Conservation (phyloP, 2,113 vertebrate species). For the Theristicus caerulescens region DNA sequence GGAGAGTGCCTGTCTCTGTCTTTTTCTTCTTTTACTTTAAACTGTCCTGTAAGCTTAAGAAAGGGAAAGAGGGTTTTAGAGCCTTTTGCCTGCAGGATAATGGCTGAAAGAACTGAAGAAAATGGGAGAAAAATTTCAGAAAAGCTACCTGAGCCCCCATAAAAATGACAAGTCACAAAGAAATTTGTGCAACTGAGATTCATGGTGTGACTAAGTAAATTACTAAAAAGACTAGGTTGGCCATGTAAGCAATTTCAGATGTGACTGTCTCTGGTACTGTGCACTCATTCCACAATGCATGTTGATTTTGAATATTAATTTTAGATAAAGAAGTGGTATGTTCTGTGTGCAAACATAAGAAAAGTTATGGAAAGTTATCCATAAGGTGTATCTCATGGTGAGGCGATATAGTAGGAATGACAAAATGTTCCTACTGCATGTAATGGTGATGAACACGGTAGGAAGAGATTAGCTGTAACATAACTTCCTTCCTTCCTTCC, state of each 20-base stretch:
- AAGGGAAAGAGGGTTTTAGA: conserved; percentile 8
- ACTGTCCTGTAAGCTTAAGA: conserved; percentile 4
- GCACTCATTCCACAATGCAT: neutral
- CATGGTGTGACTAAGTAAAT: neutral
- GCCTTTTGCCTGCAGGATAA: conserved; percentile 12
- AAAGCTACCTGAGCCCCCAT: neutral
- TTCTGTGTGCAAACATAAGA: neutral
- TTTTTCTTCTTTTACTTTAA: conserved; percentile 36
- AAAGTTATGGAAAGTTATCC: neutral
- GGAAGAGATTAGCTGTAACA: neutral
- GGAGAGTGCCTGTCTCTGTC: neutral
- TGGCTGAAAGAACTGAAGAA: conserved; percentile 26
- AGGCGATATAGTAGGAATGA: neutral
- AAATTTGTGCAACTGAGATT: neutral
- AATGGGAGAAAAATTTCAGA: neutral
- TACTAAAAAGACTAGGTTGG: neutral
- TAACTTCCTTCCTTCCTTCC: too few species aligned
- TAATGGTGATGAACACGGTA: neutral
- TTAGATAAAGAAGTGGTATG: neutral
- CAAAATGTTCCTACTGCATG: neutral
- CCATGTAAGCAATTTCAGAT: neutral
- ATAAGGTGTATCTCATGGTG: neutral
- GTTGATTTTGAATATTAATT: neutral
- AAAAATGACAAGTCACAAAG: neutral
- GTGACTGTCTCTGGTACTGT: neutral